phyloP scores from a whole-genome alignment of 2,113 vertebrate species.

The Typhlomys cinereus region DNA sequence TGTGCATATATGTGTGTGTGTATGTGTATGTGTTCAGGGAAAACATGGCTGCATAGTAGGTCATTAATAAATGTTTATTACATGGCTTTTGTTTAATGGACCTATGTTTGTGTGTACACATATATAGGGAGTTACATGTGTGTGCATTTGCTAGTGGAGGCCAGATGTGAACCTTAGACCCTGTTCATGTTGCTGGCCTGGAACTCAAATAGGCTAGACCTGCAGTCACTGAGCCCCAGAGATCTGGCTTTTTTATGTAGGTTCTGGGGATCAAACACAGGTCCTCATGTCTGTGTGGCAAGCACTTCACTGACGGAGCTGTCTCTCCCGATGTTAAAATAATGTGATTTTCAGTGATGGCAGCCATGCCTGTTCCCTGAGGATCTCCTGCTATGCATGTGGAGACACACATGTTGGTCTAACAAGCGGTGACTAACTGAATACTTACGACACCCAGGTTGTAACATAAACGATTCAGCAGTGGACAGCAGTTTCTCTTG shows the following conservation, averaged over 20 bases:
- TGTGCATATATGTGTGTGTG: too few relatives aligned
- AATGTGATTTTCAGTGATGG: background rate
- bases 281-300: too few relatives aligned
- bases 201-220: background rate
- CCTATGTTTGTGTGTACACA: too few relatives aligned
- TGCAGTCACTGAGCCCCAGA: background rate
- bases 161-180: background rate
- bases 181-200: background rate
- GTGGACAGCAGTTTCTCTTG: background rate
- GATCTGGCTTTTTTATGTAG: background rate
- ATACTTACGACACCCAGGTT: background rate
- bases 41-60: too few relatives aligned
- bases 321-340: background rate
- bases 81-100: too few relatives aligned
- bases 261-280: background rate
- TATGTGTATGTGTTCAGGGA: too few relatives aligned
- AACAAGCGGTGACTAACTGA: background rate
- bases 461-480: background rate
- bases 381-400: background rate
- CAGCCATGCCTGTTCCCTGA: background rate
- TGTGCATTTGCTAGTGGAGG: background rate
- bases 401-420: background rate
- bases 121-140: too few relatives aligned
- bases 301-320: too few relatives aligned
- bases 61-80: too few relatives aligned